Percentiles rank a stretch among this genome's conserved stretches.
phyloP scores from a whole-genome alignment of 2,888 invertebrate genomes.

The Trichopoda pennipes region DNA sequence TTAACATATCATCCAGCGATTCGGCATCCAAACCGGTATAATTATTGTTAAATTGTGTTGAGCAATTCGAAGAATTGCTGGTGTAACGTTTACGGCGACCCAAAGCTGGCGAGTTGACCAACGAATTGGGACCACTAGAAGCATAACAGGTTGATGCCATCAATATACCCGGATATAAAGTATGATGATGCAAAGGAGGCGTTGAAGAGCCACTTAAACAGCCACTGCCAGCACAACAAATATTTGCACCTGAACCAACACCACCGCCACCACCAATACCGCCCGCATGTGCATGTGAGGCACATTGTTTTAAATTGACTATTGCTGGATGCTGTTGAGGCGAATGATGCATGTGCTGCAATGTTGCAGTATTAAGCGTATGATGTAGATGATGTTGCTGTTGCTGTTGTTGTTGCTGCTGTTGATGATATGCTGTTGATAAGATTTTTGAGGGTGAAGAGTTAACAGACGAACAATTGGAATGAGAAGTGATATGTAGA shows the following conservation, averaged over 20 bases:
- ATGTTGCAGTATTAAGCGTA: slow-evolving; percentile 62
- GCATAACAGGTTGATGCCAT: slow-evolving; percentile 70
- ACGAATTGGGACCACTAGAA: slow-evolving; percentile 78
- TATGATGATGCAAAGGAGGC: slow-evolving; percentile 73
- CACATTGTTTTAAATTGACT: slow-evolving; percentile 72
- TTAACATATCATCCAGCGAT: slow-evolving; percentile 89
- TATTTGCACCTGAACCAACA: slow-evolving; percentile 21
- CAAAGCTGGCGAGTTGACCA: slow-evolving; percentile 82
- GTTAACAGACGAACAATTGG: slow-evolving; percentile 70
- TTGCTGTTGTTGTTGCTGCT: slow-evolving; percentile 59
- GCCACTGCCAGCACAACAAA: slow-evolving; percentile 67
- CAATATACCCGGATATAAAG: slow-evolving; percentile 75
- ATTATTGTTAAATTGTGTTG: slow-evolving; percentile 84
- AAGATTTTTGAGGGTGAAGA: slow-evolving; percentile 70
- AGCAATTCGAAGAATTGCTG: slow-evolving; percentile 83
- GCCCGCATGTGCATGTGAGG: slow-evolving; percentile 57
- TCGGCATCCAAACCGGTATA: slow-evolving; percentile 86
- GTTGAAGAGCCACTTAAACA: slow-evolving; percentile 70
- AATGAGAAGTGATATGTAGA: slow-evolving; percentile 62
- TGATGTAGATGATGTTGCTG: slow-evolving; percentile 63
- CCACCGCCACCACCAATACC: slow-evolving; percentile 31
- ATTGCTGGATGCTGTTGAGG: slow-evolving; percentile 73
- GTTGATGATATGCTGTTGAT: slow-evolving; percentile 60
- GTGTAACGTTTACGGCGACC: slow-evolving; percentile 85
- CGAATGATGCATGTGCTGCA: slow-evolving; percentile 65